Percentiles rank a stretch among this genome's conserved stretches.
Conservation (phyloP, 2,113 vertebrate species). For the Ceyx cyanopectus region DNA sequence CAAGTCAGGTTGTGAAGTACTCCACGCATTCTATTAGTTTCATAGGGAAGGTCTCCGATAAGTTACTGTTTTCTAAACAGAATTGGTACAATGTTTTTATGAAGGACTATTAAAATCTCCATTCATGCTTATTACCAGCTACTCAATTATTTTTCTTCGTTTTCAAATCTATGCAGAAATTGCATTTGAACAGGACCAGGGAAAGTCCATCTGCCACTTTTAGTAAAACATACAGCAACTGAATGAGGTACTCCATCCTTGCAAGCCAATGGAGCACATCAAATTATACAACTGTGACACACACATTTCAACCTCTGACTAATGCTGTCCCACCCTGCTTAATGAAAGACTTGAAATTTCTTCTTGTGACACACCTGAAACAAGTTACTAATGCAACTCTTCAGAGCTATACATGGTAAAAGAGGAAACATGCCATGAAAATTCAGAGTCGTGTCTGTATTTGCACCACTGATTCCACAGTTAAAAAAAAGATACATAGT, state of each 20-base stretch:
- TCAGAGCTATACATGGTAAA: not conserved
- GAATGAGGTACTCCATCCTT: not conserved
- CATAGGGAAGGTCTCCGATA: not conserved
- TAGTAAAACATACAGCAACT: not conserved
- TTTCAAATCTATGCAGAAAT: not conserved
- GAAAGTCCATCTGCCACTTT: not conserved
- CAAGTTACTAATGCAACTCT: not conserved
- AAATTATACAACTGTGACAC: constrained; percentile 33
- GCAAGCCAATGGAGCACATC: not conserved
- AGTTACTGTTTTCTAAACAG: not conserved
- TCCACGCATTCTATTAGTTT: not conserved
- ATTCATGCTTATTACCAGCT: not conserved
- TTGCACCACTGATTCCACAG: not conserved
- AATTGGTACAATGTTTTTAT: not conserved
- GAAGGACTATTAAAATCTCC: not conserved
- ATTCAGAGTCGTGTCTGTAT: not conserved
- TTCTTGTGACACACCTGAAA: constrained; percentile 24
- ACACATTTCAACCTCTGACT: not conserved
- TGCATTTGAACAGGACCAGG: not conserved
- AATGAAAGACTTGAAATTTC: constrained; percentile 37
- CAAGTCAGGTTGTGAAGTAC: not conserved
- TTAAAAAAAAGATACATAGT: fast-evolving
- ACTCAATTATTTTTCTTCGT: not conserved
- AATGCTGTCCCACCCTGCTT: constrained; percentile 46
- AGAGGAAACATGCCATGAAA: not conserved